Conservation (phyloP, 2,888 invertebrate genomes). For the Chironomus tentans region DNA sequence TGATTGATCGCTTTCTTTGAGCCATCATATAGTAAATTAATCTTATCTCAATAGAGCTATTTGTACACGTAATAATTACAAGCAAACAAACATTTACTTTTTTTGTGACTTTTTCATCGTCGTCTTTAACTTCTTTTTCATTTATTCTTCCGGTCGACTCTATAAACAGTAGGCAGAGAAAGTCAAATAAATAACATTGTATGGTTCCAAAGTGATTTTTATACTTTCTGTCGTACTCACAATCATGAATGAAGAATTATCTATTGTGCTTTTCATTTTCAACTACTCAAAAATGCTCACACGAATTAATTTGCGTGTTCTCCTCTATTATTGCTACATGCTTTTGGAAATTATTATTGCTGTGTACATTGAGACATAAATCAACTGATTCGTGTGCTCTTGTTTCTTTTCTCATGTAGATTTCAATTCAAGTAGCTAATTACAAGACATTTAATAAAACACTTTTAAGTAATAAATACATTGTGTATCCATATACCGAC, state of each 20-base stretch:
- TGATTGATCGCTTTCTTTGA: not conserved
- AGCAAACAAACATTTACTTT: not conserved
- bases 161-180: not conserved
- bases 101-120: not conserved
- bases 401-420: not conserved
- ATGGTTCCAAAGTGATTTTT: not conserved
- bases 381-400: not conserved
- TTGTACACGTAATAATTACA: not conserved
- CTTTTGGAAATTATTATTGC: too few species aligned
- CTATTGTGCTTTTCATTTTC: not conserved
- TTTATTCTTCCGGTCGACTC: not conserved
- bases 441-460: not conserved
- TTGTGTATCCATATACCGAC: not conserved
- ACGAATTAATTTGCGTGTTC: not conserved
- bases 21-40: not conserved
- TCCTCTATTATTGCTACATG: not conserved
- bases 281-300: not conserved
- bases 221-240: not conserved
- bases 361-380: not conserved
- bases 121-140: not conserved
- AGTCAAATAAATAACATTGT: not conserved
- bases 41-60: not conserved
- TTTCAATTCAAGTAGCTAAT: conserved; percentile 7
- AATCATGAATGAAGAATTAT: not conserved
- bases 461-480: not conserved